phyloP scores from a whole-genome alignment of 2,113 vertebrate species.

The Triplophysa dalaica region DNA sequence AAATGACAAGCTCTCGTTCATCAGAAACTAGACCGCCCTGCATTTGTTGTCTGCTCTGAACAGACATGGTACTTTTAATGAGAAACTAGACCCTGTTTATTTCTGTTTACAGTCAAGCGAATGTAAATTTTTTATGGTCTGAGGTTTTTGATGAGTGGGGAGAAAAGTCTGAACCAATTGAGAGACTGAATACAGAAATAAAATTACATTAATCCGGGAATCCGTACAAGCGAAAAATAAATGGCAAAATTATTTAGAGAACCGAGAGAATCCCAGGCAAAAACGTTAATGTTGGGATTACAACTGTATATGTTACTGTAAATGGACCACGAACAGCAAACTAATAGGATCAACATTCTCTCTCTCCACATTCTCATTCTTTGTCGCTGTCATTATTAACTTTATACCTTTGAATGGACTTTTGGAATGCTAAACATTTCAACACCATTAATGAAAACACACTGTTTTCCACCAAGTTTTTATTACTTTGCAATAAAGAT shows the following conservation, averaged over 20 bases:
- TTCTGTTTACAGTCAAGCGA: neutral
- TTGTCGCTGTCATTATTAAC: neutral
- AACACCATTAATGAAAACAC: neutral
- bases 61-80: constrained; percentile 13
- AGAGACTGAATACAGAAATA: constrained; percentile 35
- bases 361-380: constrained; percentile 12
- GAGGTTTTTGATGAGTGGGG: neutral
- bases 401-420: neutral
- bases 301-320: neutral
- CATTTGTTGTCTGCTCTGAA: constrained; percentile 10
- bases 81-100: constrained; percentile 5
- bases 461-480: no score
- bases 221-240: neutral
- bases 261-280: neutral
- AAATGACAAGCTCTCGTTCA: constrained; percentile 46
- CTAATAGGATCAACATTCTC: constrained; percentile 8
- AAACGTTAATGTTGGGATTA: constrained; percentile 20
- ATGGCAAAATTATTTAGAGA: constrained; percentile 12
- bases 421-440: neutral
- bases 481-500: no score
- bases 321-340: neutral
- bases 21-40: constrained; percentile 39
- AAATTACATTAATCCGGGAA: constrained; percentile 24
- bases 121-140: constrained; percentile 6
- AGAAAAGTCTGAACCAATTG: constrained; percentile 23